These are phyloP conservation scores for Phrynosoma platyrhinos DNA, from an alignment of 2,113 vertebrate genomes.

Conservation along the genomic window DNA sequence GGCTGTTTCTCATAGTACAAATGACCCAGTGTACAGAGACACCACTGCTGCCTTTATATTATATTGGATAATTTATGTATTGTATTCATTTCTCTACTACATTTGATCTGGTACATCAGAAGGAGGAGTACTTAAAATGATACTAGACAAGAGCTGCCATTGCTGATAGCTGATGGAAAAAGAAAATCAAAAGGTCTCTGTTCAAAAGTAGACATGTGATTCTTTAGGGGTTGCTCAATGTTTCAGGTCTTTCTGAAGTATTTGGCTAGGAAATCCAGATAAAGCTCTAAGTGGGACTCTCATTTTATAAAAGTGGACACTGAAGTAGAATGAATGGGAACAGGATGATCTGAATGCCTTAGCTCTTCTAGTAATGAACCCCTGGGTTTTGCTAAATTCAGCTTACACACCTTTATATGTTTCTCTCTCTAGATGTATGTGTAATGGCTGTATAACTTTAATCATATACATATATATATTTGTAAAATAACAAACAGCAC, in stretches of 20 bases:
- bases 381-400: not conserved
- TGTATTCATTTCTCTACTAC: slow-evolving; percentile 33
- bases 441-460: not conserved
- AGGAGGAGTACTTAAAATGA: not conserved
- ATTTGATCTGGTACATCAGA: slow-evolving; percentile 5
- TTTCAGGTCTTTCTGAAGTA: not conserved
- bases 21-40: not conserved
- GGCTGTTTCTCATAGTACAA: not conserved
- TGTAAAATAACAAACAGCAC: no score
- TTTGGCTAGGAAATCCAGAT: slow-evolving; percentile 15
- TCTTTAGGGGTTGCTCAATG: not conserved
- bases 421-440: no score
- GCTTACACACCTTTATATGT: not conserved
- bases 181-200: slow-evolving; percentile 29
- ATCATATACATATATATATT: not conserved
- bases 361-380: not conserved
- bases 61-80: not conserved
- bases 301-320: slow-evolving; percentile 15
- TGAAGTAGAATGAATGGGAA: slow-evolving; percentile 5
- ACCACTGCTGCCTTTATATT: slow-evolving; percentile 2
- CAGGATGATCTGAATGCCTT: not conserved
- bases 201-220: not conserved
- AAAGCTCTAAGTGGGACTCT: slow-evolving; percentile 4
- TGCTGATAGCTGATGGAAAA: not conserved
- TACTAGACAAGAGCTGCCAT: not conserved